phyloP scores from a whole-genome alignment of 2,113 vertebrate species.

The Neomonachus schauinslandi region DNA sequence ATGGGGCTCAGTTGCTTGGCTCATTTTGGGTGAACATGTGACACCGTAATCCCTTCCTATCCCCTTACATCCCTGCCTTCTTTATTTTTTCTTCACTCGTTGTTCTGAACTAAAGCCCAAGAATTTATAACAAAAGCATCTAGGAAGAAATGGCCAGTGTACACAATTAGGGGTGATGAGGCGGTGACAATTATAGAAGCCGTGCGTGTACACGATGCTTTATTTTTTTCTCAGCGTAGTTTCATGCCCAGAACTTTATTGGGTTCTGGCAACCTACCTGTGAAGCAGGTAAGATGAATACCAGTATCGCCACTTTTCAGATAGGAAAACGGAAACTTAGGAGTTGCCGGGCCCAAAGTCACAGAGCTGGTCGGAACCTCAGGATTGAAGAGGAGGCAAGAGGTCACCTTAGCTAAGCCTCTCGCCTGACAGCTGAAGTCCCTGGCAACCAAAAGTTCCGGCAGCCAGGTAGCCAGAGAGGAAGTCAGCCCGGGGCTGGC shows the following conservation, averaged over 20 bases:
- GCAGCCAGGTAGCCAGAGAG: background rate
- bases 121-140: background rate
- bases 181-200: background rate
- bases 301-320: background rate
- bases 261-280: background rate
- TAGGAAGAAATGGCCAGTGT: background rate
- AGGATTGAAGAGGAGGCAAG: background rate
- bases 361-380: background rate
- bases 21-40: background rate
- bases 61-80: background rate
- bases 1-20: background rate
- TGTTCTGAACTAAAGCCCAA: background rate
- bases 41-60: background rate
- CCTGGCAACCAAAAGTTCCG: no score
- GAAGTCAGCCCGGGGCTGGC: rapidly evolving
- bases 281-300: background rate
- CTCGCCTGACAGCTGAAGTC: background rate
- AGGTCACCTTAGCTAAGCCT: background rate
- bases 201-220: rapidly evolving
- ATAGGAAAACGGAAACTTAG: background rate
- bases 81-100: background rate
- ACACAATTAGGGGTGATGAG: no score
- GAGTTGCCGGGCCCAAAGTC: background rate
- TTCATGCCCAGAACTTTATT: background rate
- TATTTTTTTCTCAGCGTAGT: background rate